Conservation (phyloP, 2,888 invertebrate species). For the Kuschelorhynchus macadamiae region DNA sequence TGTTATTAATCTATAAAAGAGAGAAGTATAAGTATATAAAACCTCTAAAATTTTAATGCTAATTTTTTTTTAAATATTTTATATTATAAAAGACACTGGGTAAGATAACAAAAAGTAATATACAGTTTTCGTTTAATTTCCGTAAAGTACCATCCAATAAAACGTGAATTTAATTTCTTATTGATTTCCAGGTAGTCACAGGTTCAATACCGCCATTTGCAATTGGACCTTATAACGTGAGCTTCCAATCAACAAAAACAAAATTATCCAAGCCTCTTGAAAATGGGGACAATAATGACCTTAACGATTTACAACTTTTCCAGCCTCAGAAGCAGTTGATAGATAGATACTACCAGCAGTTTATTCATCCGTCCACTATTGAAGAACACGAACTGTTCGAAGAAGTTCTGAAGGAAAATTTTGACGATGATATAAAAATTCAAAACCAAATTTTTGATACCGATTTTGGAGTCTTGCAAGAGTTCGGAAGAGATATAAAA, state of each 20-base stretch:
- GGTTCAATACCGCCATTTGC: constrained; percentile 73
- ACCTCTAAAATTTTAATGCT: too few species aligned
- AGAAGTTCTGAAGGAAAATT: constrained; percentile 14
- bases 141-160: too few species aligned
- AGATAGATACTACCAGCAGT: constrained; percentile 10
- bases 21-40: too few species aligned
- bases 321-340: constrained; percentile 1
- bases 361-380: constrained; percentile 10
- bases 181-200: constrained; percentile 67
- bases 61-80: too few species aligned
- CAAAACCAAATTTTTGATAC: constrained; percentile 16
- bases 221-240: constrained; percentile 71
- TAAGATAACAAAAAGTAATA: too few species aligned
- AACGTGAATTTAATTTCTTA: too few species aligned
- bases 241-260: constrained; percentile 3
- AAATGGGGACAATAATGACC: neutral
- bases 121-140: too few species aligned
- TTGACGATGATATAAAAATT: neutral
- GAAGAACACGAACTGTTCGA: constrained; percentile 38
- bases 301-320: neutral
- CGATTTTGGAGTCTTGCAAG: constrained; percentile 3
- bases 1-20: too few species aligned
- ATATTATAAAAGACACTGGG: too few species aligned
- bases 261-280: neutral
- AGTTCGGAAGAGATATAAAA: neutral